Base-by-base conservation (phyloP, 1,140 invertebrate genomes). In the Penaeus indicus region DNA sequence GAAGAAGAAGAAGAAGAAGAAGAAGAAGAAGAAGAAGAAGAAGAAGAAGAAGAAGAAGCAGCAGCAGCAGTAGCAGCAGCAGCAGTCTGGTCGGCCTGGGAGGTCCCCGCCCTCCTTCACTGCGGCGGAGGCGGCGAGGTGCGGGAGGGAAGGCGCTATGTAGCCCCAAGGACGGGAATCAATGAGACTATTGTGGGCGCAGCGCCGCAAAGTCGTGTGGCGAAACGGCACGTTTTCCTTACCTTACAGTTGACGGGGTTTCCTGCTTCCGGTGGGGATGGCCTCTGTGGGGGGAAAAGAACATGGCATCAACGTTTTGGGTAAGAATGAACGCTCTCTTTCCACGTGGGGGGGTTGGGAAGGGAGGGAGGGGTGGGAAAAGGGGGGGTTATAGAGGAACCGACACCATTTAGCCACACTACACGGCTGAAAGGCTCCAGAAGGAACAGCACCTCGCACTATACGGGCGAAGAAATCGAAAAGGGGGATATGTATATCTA, bases 81-180 rank as follows among this genome's bases (percentile, higher is more conserved):
- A 54, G 54, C 54, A 54, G 54, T 54, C 11, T 54, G 54, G 54
- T 16, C 54, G 54, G 54, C 54, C 54, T 54, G 54, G 54, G 54
- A 54, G 54, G 54, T 54, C 54, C 54, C 54, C 54, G 54, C 54
- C 54, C 54, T 54, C 54, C 54, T 54, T 54, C 84, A 85, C 69
- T 85, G 84, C 75, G 75, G 85, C 78, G 85, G 77, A 67, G 62
- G 77, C 75, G 61, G 69, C 60, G 21, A 32, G 75, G 77, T 72
- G n/a, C 60, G 22, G 77, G 11, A 54, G 75, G 63, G 77, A 86
- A 64, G 75, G 75, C 61, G 27, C 62, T 60, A 86, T 86, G 85
- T 86, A 86, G 38, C 85, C 85, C 63, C 77, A 79, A 79, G 85
- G 85, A 78, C 69, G 85, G 54, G 85, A 86, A 86, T 86, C 85